phyloP scores from a whole-genome alignment of 2,113 vertebrate genomes.

The Himantopus leucocephalus region DNA sequence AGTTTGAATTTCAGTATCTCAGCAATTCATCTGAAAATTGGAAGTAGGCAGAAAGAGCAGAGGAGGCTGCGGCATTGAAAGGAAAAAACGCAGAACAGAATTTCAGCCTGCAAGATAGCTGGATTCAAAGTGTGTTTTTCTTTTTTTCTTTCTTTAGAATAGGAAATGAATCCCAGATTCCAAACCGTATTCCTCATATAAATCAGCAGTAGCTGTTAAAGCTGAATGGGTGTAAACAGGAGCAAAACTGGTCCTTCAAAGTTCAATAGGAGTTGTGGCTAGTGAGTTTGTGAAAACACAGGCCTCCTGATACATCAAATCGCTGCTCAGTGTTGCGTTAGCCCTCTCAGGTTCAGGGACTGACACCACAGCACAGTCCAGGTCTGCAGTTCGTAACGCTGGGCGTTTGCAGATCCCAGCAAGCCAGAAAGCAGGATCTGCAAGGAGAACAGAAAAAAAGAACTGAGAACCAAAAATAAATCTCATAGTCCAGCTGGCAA shows the following conservation, averaged over 20 bases:
- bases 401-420: neutral
- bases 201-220: neutral
- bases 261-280: neutral
- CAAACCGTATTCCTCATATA: neutral
- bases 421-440: neutral
- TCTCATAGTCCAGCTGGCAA: conserved; percentile 48
- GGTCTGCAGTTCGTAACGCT: neutral
- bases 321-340: neutral
- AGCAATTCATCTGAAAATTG: conserved; percentile 11
- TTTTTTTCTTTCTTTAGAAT: neutral
- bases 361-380: neutral
- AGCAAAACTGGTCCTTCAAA: neutral
- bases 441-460: neutral
- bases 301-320: neutral
- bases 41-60: neutral
- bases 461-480: conserved; percentile 30
- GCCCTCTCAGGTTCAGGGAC: neutral
- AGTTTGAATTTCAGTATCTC: conserved; percentile 37
- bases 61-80: neutral
- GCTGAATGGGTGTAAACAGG: neutral
- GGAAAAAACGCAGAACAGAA: neutral
- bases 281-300: neutral
- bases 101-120: neutral
- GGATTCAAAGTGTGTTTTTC: neutral
- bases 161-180: conserved; percentile 8